A percentile compares a stretch with the other conserved stretches of the same genome.
Conservation (phyloP, 2,888 invertebrate species). For the Drosophila mettleri region DNA sequence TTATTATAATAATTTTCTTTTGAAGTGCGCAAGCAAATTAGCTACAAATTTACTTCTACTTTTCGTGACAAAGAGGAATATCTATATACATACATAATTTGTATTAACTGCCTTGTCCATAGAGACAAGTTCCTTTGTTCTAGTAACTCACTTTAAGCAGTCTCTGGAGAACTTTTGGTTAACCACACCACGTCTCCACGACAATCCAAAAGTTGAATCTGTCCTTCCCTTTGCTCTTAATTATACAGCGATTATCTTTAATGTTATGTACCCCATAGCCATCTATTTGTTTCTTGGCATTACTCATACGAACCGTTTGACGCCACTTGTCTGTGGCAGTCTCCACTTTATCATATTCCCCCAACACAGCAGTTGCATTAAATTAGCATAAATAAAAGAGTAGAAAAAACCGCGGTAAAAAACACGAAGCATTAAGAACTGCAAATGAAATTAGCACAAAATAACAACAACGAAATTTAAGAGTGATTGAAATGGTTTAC, state of each 20-base stretch:
- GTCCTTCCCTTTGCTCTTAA: not conserved
- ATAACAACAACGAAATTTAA: not conserved
- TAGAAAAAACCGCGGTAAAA: slow-evolving; percentile 23
- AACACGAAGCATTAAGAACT: slow-evolving; percentile 45
- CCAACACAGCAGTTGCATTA: slow-evolving; percentile 61
- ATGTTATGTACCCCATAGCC: slow-evolving; percentile 22
- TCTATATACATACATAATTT: not conserved
- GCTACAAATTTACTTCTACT: not conserved
- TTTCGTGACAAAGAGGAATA: not conserved
- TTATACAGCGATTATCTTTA: slow-evolving; percentile 35
- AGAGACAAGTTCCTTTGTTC: too few relatives aligned
- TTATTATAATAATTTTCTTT: not conserved
- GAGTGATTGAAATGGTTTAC: not conserved
- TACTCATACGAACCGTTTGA: slow-evolving; percentile 33
- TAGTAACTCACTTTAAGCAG: not conserved
- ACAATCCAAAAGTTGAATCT: too few relatives aligned
- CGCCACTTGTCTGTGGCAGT: slow-evolving; percentile 13
- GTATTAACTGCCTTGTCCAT: not conserved
- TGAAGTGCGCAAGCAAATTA: not conserved
- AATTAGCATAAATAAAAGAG: slow-evolving; percentile 61
- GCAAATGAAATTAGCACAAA: slow-evolving; percentile 50
- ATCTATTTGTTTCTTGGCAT: slow-evolving; percentile 19
- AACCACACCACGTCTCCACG: too few relatives aligned
- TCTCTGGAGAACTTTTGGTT: not conserved
- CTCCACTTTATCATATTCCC: slow-evolving; percentile 8